Evolutionary conservation across 2,888 invertebrate species (phyloP).

Genomic region (Pollenia labialis): DNA sequence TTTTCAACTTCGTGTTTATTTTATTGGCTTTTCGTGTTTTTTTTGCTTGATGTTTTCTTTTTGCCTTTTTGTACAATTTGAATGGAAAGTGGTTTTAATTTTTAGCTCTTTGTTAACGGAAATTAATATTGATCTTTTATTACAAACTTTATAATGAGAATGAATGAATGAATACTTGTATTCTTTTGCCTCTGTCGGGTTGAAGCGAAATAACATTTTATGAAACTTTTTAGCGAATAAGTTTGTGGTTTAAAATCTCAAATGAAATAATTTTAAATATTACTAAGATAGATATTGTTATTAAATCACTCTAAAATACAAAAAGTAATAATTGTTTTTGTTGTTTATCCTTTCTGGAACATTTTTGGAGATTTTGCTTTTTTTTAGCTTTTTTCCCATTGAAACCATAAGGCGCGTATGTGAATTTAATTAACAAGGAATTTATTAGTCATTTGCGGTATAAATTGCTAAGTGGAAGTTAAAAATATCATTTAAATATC

Average conservation of each 20-base stretch:
- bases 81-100: slow-evolving; percentile 55
- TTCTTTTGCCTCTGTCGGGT: neutral
- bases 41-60: neutral
- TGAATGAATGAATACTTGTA: neutral
- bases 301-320: neutral
- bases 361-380: too few species aligned
- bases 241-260: too few species aligned
- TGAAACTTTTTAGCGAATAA: neutral
- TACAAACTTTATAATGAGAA: slow-evolving; percentile 44
- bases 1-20: slow-evolving; percentile 37
- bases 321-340: too few species aligned
- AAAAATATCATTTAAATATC: too few species aligned
- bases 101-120: slow-evolving; percentile 47
- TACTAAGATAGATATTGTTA: neutral
- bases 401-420: too few species aligned
- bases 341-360: too few species aligned
- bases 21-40: neutral
- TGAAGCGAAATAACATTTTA: neutral
- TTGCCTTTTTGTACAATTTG: neutral
- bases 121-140: slow-evolving; percentile 59
- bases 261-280: neutral
- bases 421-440: too few species aligned
- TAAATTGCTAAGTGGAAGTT: too few species aligned
- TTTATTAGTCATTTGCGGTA: too few species aligned
- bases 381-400: too few species aligned